Conservation (phyloP, 2,113 vertebrate species). For the Vicugna pacos region DNA sequence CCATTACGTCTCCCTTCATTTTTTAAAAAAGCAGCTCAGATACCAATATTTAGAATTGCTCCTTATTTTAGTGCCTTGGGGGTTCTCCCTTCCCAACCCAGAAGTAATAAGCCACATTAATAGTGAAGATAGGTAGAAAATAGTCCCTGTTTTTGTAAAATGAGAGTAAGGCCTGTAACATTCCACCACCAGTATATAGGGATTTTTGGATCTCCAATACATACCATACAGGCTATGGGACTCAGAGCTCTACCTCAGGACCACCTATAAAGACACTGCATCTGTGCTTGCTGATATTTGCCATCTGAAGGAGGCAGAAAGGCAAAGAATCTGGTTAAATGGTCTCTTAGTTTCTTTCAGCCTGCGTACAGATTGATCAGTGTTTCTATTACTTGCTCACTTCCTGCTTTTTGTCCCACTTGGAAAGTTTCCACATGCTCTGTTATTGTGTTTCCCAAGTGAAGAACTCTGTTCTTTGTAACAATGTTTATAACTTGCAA, state of each 20-base stretch:
- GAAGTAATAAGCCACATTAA: not conserved
- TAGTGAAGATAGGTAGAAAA: not conserved
- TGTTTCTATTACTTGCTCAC: not conserved
- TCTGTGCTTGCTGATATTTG: not conserved
- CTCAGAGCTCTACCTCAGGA: not conserved
- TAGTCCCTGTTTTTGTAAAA: not conserved
- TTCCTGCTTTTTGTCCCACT: not conserved
- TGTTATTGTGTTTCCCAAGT: not conserved
- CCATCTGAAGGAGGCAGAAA: not conserved
- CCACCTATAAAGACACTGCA: not conserved
- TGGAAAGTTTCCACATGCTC: not conserved
- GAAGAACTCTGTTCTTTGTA: not conserved
- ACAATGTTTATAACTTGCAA: not conserved
- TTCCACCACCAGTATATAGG: not conserved
- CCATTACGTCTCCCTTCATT: not conserved
- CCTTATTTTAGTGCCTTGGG: not conserved
- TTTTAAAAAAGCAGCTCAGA: not conserved
- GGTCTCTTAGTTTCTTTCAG: not conserved
- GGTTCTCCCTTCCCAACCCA: not conserved
- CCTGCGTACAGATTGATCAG: not conserved
- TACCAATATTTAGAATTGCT: not conserved
- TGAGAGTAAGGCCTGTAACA: not conserved
- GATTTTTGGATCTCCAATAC: not conserved
- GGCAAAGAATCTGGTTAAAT: not conserved
- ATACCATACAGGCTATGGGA: not conserved